Evolutionary conservation across 2,888 invertebrate genomes (phyloP), one percentile per base, ranked within the genome.

Genomic region (Lacanobia wlatinum): DNA sequence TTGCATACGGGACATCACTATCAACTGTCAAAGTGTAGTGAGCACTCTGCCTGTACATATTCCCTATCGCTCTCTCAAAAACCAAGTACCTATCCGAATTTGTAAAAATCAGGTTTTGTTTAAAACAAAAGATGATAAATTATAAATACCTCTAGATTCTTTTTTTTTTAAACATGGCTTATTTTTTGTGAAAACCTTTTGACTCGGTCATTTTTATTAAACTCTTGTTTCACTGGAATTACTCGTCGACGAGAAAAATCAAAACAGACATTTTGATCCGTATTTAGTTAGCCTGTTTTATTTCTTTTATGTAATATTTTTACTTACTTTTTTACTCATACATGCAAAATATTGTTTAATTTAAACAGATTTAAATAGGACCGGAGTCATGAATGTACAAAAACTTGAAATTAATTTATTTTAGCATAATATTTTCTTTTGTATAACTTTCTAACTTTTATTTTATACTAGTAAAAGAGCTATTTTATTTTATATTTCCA

Each of bases 401-500:
- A 75, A 62, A 23, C 38, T 40, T 23, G 2, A 60, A 69, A 52
- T 52, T 72, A 18, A 79, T 79, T 79, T 59, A 79, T 79, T 73
- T 53, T 53, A 59, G 28, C 34, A 23, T 79, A 23, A 56, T 46
- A 38, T 61, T 43, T 73, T 50, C 18, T 62, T 68, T 80, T 58
- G 34, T 65, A 28, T 65, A 28, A 61, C 23, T 48, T 56, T 55
- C n/a, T 50, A 68, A 69, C 18, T 38, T 69, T 67, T 59, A 63
- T 71, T 66, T 67, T 61, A 14, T 50, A 60, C 55, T 71, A 78
- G 59, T 68, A 70, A 78, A 83, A 78, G 58, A 52, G n/a, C 50
- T 70, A 55, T 69, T 72, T 18, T 72, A 79, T 73, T 73, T 79
- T 79, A 79, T 53, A 78, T 77, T 84, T 82, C 63, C 40, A 79